These are phyloP conservation scores for Scaptodrosophila latifasciaeformis DNA, from an alignment of 2,888 invertebrate genomes.

Conservation along the genomic window DNA sequence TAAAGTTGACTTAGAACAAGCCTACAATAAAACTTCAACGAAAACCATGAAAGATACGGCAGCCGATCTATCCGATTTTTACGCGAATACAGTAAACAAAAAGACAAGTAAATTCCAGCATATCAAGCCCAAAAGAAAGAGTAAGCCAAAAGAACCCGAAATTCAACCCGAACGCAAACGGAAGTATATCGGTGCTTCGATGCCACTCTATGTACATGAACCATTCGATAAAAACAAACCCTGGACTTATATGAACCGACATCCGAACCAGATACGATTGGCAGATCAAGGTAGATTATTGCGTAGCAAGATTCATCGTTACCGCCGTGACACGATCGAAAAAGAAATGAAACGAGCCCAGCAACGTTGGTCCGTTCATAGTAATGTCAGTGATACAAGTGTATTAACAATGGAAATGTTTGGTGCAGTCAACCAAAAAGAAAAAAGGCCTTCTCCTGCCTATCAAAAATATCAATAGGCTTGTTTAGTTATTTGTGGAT, in stretches of 20 bases:
- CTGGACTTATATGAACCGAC: constrained; percentile 36
- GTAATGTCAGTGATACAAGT: constrained; percentile 1
- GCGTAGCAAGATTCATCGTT: constrained; percentile 8
- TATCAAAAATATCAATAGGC: too few species aligned
- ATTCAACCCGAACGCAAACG: background rate
- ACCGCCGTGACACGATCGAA: background rate
- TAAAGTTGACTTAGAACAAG: too few species aligned
- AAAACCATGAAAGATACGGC: constrained; percentile 1
- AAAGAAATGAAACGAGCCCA: background rate
- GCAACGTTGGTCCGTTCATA: background rate
- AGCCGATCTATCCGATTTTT: constrained; percentile 15
- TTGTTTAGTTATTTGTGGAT: too few species aligned
- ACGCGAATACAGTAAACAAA: constrained; percentile 19
- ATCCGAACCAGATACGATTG: constrained; percentile 19
- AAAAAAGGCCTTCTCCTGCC: background rate
- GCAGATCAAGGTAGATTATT: constrained; percentile 10
- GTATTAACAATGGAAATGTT: constrained; percentile 5
- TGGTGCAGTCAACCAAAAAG: constrained; percentile 8
- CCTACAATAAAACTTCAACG: too few species aligned
- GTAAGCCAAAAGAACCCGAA: background rate
- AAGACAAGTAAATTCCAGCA: constrained; percentile 2
- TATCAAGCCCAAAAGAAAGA: too few species aligned
- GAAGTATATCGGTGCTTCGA: constrained; percentile 4
- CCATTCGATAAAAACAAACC: constrained; percentile 29
- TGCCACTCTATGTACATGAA: constrained; percentile 29